A percentile compares a stretch with the other conserved stretches of the same genome.
Evolutionary conservation across 2,888 invertebrate genomes (phyloP).

Genomic region (Rotaria magnacalcarata): DNA sequence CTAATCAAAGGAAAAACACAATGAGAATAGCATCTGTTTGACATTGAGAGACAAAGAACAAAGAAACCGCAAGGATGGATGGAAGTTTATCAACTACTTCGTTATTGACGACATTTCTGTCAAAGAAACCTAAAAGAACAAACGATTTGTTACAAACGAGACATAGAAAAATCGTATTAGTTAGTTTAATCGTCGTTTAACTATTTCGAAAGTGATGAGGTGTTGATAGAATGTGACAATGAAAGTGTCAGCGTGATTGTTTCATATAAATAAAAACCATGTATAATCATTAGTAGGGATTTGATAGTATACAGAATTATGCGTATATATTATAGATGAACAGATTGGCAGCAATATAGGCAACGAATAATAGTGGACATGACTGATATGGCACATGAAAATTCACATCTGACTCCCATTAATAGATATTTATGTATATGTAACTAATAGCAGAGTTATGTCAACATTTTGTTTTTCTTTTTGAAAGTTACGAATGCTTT

Average conservation of each 20-base stretch:
- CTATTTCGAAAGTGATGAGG: background rate
- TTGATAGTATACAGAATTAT: constrained; percentile 4
- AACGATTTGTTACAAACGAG: background rate
- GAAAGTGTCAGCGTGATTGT: background rate
- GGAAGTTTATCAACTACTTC: background rate
- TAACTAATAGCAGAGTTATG: background rate
- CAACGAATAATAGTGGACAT: background rate
- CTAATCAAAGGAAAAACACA: background rate
- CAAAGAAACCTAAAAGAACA: background rate
- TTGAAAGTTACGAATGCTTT: background rate
- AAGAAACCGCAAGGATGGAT: background rate
- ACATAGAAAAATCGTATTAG: background rate
- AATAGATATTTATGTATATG: background rate
- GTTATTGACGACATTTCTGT: background rate
- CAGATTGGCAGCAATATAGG: background rate
- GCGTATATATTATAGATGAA: background rate
- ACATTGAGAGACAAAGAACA: background rate
- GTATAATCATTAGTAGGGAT: background rate
- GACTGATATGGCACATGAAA: background rate
- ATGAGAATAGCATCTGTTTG: constrained; percentile 16
- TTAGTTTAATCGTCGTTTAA: background rate
- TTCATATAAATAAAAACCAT: background rate
- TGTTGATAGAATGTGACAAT: background rate
- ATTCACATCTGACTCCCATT: background rate
- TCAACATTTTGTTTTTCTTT: background rate